Evolutionary conservation across 1,140 invertebrate species (phyloP).

Genomic region (Diabrotica virgifera): DNA sequence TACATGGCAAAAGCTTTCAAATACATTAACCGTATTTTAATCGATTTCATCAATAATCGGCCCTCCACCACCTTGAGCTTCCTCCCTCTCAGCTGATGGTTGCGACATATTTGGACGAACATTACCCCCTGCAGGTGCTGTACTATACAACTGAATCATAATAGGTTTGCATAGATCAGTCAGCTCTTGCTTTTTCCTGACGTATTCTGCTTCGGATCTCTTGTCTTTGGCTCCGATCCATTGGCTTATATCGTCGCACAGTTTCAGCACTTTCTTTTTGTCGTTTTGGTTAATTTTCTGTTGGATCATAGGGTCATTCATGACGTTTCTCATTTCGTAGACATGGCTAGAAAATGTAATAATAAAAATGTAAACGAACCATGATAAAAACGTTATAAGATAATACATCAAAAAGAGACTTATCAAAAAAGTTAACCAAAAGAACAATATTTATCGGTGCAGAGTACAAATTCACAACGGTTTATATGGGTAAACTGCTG

Average conservation of each 20-base stretch:
- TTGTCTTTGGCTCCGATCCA: slow-evolving; percentile 66
- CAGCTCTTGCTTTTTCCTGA: slow-evolving; percentile 56
- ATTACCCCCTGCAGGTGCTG: slow-evolving; percentile 15
- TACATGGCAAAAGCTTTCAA: background rate
- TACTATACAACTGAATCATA: slow-evolving; percentile 51
- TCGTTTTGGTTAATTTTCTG: slow-evolving; percentile 47
- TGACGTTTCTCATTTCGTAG: slow-evolving; percentile 63
- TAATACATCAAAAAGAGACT: too few species aligned
- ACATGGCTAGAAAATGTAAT: slow-evolving; percentile 50
- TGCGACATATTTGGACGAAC: slow-evolving; percentile 48
- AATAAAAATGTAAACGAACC: too few species aligned
- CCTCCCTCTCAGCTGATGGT: slow-evolving; percentile 32
- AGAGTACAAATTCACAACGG: too few species aligned
- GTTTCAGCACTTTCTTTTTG: slow-evolving; percentile 45
- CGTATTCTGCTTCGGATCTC: slow-evolving; percentile 59
- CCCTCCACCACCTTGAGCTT: slow-evolving; percentile 47
- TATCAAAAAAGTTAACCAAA: too few species aligned
- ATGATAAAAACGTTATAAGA: too few species aligned
- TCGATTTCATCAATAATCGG: slow-evolving; percentile 71
- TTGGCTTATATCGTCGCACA: slow-evolving; percentile 54
- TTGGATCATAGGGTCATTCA: slow-evolving; percentile 46
- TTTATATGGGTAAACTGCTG: too few species aligned
- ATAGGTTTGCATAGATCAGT: slow-evolving; percentile 52
- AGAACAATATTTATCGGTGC: too few species aligned
- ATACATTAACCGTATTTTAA: slow-evolving; percentile 44